Evolutionary conservation across 2,888 invertebrate species (phyloP).

Genomic region (Diarsia brunnea): DNA sequence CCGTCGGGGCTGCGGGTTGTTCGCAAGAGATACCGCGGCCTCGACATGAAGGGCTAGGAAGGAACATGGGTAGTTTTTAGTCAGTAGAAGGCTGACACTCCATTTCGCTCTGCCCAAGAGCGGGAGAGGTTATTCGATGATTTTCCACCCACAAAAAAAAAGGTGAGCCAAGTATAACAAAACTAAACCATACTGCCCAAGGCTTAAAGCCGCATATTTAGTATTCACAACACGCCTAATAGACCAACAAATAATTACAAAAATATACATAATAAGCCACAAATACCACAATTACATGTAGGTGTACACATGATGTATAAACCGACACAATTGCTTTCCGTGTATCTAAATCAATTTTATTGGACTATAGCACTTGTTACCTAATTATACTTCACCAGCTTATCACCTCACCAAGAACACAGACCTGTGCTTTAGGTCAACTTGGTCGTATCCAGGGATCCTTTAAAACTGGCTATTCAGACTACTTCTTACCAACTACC

Average conservation of each 20-base stretch:
- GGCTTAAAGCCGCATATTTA: not conserved
- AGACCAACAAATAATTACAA: slow-evolving; percentile 38
- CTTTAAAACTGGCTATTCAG: slow-evolving; percentile 69
- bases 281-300: slow-evolving; percentile 56
- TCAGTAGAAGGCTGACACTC: too few relatives aligned
- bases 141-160: too few relatives aligned
- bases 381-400: slow-evolving; percentile 75
- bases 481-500: slow-evolving; percentile 46
- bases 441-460: slow-evolving; percentile 59
- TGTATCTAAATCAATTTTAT: slow-evolving; percentile 89
- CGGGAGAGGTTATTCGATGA: too few relatives aligned
- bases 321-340: slow-evolving; percentile 71
- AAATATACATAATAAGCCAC: slow-evolving; percentile 51
- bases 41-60: too few relatives aligned
- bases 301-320: slow-evolving; percentile 49
- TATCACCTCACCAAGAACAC: slow-evolving; percentile 59
- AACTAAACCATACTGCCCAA: not conserved
- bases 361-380: slow-evolving; percentile 82
- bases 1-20: too few relatives aligned
- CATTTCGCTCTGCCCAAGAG: too few relatives aligned
- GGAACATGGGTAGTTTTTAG: too few relatives aligned
- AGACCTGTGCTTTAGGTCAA: slow-evolving; percentile 54
- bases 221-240: slow-evolving; percentile 20
- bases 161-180: not conserved
- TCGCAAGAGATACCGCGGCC: too few relatives aligned